phyloP scores from a whole-genome alignment of 2,797 vertebrate species.

The Denticeps clupeoides region DNA sequence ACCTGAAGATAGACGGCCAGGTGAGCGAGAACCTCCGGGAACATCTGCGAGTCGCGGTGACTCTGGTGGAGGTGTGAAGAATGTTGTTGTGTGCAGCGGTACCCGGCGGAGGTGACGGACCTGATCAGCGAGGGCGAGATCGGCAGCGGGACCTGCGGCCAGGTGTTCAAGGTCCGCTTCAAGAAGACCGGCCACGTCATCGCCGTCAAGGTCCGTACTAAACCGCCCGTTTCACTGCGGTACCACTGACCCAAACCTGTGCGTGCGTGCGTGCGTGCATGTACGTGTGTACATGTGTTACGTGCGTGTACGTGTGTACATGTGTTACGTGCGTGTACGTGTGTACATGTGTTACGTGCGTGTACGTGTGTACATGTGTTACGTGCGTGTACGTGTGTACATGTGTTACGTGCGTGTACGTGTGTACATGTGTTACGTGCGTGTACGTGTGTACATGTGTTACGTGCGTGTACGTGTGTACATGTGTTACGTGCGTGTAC shows the following conservation, averaged over 20 bases:
- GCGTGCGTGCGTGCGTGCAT: neutral
- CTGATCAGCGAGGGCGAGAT: conserved; percentile 86
- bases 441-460: neutral
- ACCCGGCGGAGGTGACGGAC: conserved; percentile 85
- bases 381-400: neutral
- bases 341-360: neutral
- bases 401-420: neutral
- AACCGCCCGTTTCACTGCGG: neutral
- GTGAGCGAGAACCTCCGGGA: conserved; percentile 46
- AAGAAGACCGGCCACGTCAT: conserved; percentile 84
- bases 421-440: neutral
- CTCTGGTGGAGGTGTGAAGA: neutral
- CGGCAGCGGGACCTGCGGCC: conserved; percentile 86
- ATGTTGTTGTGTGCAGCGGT: conserved; percentile 58
- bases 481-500: neutral
- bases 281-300: neutral
- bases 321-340: neutral
- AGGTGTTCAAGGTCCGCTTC: conserved; percentile 91
- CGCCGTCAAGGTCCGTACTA: conserved; percentile 73
- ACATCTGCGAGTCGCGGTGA: too few relatives aligned
- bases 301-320: neutral
- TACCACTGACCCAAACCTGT: neutral
- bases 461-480: neutral
- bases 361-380: neutral
- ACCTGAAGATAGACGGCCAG: conserved; percentile 86